Evolutionary conservation across 2,113 vertebrate genomes (phyloP).

Genomic region (Paramisgurnus dabryanus): DNA sequence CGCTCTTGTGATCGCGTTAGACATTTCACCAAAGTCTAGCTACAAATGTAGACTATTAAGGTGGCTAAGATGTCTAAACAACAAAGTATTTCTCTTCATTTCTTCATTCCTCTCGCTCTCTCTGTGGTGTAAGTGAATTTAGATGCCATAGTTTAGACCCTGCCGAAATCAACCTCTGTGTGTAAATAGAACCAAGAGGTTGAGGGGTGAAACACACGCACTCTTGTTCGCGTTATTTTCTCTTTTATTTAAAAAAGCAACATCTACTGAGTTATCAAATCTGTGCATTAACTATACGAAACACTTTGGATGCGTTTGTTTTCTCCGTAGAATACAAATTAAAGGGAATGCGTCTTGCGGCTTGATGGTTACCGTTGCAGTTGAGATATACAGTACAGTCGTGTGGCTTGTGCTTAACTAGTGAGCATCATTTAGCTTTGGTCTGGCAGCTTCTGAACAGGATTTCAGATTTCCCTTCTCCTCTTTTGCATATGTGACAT

Average conservation of each 20-base stretch:
- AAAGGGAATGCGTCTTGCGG: conserved; percentile 64
- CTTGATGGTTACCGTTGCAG: conserved; percentile 64
- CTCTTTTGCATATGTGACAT: conserved; percentile 49
- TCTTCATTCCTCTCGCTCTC: conserved; percentile 35
- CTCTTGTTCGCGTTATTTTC: conserved; percentile 40
- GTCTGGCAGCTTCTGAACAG: conserved; percentile 73
- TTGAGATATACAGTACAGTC: conserved; percentile 62
- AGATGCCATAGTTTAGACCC: conserved; percentile 50
- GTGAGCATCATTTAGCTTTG: conserved; percentile 74
- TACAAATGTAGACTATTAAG: conserved; percentile 16
- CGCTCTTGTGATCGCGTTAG: background rate
- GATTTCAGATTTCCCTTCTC: conserved; percentile 63
- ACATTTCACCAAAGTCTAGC: conserved; percentile 22
- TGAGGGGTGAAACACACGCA: conserved; percentile 33
- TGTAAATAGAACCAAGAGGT: conserved; percentile 54
- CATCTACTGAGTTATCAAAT: conserved; percentile 29
- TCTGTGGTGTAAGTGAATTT: conserved; percentile 43
- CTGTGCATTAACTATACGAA: conserved; percentile 37
- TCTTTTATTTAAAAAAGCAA: conserved; percentile 26
- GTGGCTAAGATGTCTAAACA: conserved; percentile 24
- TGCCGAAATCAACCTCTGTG: conserved; percentile 43
- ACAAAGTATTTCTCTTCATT: conserved; percentile 37
- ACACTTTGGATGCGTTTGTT: conserved; percentile 47
- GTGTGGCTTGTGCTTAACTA: conserved; percentile 74
- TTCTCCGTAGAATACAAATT: conserved; percentile 65